Conservation (phyloP, 2,113 vertebrate genomes). For the Colius striatus region DNA sequence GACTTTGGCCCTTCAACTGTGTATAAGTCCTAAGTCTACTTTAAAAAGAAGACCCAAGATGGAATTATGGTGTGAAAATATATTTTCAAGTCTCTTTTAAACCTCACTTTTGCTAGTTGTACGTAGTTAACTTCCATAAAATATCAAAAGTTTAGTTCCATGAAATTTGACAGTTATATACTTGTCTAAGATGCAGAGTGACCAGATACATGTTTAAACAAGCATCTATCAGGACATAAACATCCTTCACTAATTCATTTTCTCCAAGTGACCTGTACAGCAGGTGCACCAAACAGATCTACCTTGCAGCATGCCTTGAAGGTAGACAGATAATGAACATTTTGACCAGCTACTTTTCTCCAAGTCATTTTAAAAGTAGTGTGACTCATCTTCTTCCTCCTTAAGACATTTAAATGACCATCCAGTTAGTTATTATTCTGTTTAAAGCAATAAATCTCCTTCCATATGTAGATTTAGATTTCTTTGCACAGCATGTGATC, state of each 20-base stretch:
- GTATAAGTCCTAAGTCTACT: not conserved
- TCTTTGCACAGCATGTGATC: not conserved
- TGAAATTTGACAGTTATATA: not conserved
- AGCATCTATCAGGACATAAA: not conserved
- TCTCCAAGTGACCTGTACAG: not conserved
- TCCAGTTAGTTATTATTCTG: not conserved
- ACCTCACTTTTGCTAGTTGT: not conserved
- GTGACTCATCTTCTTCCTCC: not conserved
- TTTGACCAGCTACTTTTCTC: not conserved
- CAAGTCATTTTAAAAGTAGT: not conserved
- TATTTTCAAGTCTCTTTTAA: not conserved
- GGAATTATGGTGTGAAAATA: not conserved
- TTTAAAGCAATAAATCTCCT: not conserved
- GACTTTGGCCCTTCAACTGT: not conserved
- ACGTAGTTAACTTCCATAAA: not conserved
- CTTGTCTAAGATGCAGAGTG: not conserved
- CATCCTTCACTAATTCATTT: not conserved
- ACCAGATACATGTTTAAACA: not conserved
- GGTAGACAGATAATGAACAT: not conserved
- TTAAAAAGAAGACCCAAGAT: not conserved
- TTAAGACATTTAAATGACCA: not conserved
- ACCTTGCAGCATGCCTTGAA: conserved; percentile 14
- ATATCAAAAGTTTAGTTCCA: not conserved
- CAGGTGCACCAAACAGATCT: not conserved
- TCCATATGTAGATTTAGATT: not conserved